These are phyloP conservation scores for Eulemur albifrons DNA, from an alignment of 2,797 vertebrate species.

Conservation along the genomic window DNA sequence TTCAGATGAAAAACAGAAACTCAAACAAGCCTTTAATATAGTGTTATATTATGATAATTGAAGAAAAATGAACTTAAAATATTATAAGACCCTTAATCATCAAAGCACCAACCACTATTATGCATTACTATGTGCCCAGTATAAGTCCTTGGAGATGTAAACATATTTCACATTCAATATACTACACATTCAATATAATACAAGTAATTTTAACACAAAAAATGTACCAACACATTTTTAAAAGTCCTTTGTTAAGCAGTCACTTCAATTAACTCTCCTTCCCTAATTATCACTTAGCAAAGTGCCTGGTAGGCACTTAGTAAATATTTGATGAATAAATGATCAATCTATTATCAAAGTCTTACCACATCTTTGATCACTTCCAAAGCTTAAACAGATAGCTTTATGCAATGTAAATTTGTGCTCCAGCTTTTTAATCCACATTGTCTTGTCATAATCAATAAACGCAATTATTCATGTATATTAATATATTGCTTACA, in stretches of 20 bases:
- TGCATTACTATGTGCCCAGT: not conserved
- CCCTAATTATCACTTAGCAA: not conserved
- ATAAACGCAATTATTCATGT: not conserved
- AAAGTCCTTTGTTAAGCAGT: constrained; percentile 1
- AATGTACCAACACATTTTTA: not conserved
- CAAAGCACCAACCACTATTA: not conserved
- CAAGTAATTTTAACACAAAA: constrained; percentile 4
- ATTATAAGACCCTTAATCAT: not conserved
- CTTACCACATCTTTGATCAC: not conserved
- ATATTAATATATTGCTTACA: not conserved
- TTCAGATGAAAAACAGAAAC: not conserved
- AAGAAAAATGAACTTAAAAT: not conserved
- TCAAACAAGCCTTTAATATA: not conserved
- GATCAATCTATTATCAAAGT: not conserved
- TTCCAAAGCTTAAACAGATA: not conserved
- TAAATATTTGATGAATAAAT: not conserved
- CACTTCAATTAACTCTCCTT: constrained; percentile 26
- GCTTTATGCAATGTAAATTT: not conserved
- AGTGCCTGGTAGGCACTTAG: not conserved
- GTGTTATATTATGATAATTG: not conserved
- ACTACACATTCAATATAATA: not conserved
- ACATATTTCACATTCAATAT: not conserved
- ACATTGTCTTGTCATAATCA: not conserved
- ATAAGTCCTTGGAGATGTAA: not conserved
- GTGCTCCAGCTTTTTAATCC: not conserved